A percentile compares a stretch with the other conserved stretches of the same genome.
These are phyloP conservation scores for Rosalia funebris DNA, from an alignment of 2,888 invertebrate genomes.

Conservation along the genomic window DNA sequence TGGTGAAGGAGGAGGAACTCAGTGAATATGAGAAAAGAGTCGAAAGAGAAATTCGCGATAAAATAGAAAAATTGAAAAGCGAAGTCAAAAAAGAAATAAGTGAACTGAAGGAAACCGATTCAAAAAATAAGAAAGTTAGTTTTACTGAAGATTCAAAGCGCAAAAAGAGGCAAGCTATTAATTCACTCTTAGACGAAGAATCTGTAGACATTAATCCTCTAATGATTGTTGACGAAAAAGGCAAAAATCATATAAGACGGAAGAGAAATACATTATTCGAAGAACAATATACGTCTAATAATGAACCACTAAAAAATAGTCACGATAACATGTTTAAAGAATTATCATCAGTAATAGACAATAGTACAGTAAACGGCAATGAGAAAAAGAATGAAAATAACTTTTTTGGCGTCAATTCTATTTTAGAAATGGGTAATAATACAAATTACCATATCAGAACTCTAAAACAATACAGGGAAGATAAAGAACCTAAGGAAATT, in stretches of 20 bases:
- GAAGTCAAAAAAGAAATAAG: slow-evolving; percentile 53
- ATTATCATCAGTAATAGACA: too few relatives aligned
- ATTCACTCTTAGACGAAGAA: slow-evolving; percentile 55
- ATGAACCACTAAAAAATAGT: too few relatives aligned
- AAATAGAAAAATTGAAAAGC: slow-evolving; percentile 52
- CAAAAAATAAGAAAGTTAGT: slow-evolving; percentile 2
- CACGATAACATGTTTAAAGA: too few relatives aligned
- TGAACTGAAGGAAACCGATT: slow-evolving; percentile 28
- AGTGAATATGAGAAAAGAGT: slow-evolving; percentile 47
- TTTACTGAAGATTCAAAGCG: slow-evolving; percentile 33
- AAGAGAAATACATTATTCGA: slow-evolving; percentile 43
- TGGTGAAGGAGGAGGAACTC: slow-evolving; percentile 7
- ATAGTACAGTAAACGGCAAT: slow-evolving; percentile 3
- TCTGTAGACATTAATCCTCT: slow-evolving; percentile 55
- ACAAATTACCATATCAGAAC: neutral
- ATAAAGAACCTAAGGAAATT: neutral
- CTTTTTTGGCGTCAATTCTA: neutral
- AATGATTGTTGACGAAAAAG: slow-evolving; percentile 42
- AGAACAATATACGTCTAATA: slow-evolving; percentile 5
- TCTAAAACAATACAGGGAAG: slow-evolving; percentile 5
- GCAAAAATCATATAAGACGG: slow-evolving; percentile 50
- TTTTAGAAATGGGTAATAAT: neutral
- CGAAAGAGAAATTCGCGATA: slow-evolving; percentile 49
- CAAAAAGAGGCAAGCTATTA: slow-evolving; percentile 50
- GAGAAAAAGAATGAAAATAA: neutral